Percentiles rank a stretch among this genome's conserved stretches.
Evolutionary conservation across 2,797 vertebrate species (phyloP).

Genomic region (Fistularia tabacaria): DNA sequence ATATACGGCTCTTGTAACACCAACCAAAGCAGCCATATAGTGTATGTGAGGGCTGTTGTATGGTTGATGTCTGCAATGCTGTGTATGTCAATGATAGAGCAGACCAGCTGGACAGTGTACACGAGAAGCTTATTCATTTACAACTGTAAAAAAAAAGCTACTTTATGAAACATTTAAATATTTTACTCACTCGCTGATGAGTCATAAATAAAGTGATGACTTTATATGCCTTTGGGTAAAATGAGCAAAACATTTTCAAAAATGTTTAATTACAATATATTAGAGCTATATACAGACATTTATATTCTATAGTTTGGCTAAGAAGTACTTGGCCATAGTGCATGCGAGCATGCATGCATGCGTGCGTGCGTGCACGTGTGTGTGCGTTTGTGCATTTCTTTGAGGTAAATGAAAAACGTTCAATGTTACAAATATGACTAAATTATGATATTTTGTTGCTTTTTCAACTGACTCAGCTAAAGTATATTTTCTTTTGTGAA

Average conservation of each 20-base stretch:
- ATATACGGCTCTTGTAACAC: conserved; percentile 17
- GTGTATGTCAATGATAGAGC: conserved; percentile 7
- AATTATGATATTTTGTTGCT: no score
- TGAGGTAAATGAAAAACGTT: no score
- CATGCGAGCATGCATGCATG: conserved; percentile 18
- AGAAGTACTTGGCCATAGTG: not conserved
- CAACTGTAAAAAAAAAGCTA: conserved; percentile 11
- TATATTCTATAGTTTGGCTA: conserved; percentile 42
- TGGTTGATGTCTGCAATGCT: not conserved
- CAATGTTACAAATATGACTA: no score
- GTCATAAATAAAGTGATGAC: conserved; percentile 51
- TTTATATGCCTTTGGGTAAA: conserved; percentile 53
- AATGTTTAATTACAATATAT: conserved; percentile 51
- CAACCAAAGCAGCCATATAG: conserved; percentile 9
- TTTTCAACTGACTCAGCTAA: no score
- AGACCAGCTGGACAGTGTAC: conserved; percentile 54
- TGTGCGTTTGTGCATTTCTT: not conserved
- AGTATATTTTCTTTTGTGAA: no score
- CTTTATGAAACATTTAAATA: conserved; percentile 29
- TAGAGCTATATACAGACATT: conserved; percentile 56
- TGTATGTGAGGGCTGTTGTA: conserved; percentile 10
- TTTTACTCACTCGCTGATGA: conserved; percentile 44
- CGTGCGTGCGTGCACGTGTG: conserved; percentile 22
- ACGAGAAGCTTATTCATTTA: conserved; percentile 32
- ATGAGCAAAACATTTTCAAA: conserved; percentile 55